Evolutionary conservation across 2,113 vertebrate genomes (phyloP).

Genomic region (Lutjanus erythropterus): DNA sequence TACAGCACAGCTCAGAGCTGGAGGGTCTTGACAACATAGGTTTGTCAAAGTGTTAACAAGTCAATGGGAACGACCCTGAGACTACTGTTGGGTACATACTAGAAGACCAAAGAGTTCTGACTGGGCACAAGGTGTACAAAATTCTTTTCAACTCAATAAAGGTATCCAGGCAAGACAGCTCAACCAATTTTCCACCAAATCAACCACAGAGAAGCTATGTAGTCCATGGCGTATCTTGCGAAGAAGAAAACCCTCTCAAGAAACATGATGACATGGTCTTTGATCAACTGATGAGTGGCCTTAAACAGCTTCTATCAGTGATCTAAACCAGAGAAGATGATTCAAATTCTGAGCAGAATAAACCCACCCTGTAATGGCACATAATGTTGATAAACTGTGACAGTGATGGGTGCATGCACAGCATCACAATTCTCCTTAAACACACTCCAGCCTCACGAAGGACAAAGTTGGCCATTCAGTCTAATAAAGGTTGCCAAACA

Average conservation of each 20-base stretch:
- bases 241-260: neutral
- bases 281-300: neutral
- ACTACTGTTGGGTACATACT: too few species aligned
- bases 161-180: neutral
- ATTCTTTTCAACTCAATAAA: neutral
- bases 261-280: neutral
- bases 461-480: neutral
- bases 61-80: neutral
- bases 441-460: neutral
- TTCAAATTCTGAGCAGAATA: neutral
- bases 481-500: neutral
- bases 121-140: neutral
- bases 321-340: neutral
- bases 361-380: neutral
- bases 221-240: neutral
- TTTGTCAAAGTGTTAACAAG: constrained; percentile 11
- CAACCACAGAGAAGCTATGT: neutral
- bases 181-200: neutral
- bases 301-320: neutral
- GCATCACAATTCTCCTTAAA: neutral
- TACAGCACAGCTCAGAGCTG: neutral
- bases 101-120: neutral
- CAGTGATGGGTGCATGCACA: neutral
- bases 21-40: neutral
- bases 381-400: neutral